Conservation (phyloP, 1,140 invertebrate genomes). For the Lucilia sericata region DNA sequence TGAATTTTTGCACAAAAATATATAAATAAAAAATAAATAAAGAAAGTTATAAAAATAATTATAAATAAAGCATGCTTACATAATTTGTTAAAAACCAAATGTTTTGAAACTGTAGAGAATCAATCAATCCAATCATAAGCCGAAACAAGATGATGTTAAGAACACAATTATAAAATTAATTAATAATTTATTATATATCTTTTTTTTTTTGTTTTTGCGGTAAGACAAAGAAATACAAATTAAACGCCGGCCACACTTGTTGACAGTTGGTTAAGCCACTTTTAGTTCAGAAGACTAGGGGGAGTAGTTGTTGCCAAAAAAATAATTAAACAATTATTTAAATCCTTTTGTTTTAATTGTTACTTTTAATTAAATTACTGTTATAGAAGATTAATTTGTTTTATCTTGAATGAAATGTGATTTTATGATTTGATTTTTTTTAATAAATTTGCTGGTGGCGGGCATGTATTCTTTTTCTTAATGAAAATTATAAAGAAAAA, state of each 20-base stretch:
- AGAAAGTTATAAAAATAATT: slow-evolving; percentile 49
- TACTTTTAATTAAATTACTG: neutral
- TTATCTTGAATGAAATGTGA: neutral
- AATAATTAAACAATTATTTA: neutral
- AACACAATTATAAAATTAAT: slow-evolving; percentile 63
- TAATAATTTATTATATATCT: neutral
- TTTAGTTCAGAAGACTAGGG: neutral
- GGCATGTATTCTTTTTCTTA: neutral
- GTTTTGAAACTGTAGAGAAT: slow-evolving; percentile 35
- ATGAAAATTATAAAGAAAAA: neutral
- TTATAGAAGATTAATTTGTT: neutral
- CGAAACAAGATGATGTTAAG: slow-evolving; percentile 52
- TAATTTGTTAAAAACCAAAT: slow-evolving; percentile 54
- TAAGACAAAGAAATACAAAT: slow-evolving; percentile 16
- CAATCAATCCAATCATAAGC: slow-evolving; percentile 43
- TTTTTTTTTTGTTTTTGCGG: neutral
- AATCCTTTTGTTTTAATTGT: neutral
- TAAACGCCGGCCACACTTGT: slow-evolving; percentile 31
- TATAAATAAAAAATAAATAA: neutral
- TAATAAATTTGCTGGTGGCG: neutral
- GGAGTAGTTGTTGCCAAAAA: neutral
- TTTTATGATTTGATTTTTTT: neutral
- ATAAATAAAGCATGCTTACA: slow-evolving; percentile 67
- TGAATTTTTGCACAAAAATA: slow-evolving; percentile 1
- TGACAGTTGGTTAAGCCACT: neutral